Percentiles rank a stretch among this genome's conserved stretches.
Evolutionary conservation across 1,140 invertebrate genomes (phyloP).

Genomic region (Lordiphosa mommai): DNA sequence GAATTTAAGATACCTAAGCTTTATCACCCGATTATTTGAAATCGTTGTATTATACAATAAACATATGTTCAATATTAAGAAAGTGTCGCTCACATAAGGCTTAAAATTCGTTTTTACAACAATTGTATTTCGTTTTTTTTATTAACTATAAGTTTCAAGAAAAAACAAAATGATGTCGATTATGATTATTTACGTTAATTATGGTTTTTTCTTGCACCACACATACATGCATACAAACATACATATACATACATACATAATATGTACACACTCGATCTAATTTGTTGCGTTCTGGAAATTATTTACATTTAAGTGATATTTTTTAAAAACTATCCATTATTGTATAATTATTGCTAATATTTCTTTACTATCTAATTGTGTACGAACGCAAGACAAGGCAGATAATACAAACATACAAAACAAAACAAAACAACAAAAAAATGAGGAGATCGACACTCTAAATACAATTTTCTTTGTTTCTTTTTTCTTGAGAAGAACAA

Average conservation of each 20-base stretch:
- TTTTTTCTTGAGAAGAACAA: constrained; percentile 31
- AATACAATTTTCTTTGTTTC: constrained; percentile 40
- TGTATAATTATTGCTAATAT: constrained; percentile 72
- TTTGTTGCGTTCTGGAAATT: constrained; percentile 77
- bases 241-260: constrained; percentile 19
- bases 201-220: constrained; percentile 54
- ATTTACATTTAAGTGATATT: constrained; percentile 77
- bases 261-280: constrained; percentile 50
- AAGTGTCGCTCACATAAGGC: too few species aligned
- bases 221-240: constrained; percentile 25
- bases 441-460: too few species aligned
- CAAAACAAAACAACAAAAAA: background rate
- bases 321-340: constrained; percentile 73
- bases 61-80: too few species aligned
- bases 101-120: constrained; percentile 56
- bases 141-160: constrained; percentile 61
- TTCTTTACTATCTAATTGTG: constrained; percentile 39
- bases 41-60: too few species aligned
- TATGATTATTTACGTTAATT: constrained; percentile 42
- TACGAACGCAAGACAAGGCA: constrained; percentile 56
- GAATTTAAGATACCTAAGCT: too few species aligned
- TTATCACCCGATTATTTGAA: too few species aligned
- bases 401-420: constrained; percentile 13
- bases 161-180: constrained; percentile 46
- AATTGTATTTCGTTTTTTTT: constrained; percentile 76